Evolutionary conservation across 2,797 vertebrate genomes (phyloP).

Genomic region (Melanotaenia pygmaea): DNA sequence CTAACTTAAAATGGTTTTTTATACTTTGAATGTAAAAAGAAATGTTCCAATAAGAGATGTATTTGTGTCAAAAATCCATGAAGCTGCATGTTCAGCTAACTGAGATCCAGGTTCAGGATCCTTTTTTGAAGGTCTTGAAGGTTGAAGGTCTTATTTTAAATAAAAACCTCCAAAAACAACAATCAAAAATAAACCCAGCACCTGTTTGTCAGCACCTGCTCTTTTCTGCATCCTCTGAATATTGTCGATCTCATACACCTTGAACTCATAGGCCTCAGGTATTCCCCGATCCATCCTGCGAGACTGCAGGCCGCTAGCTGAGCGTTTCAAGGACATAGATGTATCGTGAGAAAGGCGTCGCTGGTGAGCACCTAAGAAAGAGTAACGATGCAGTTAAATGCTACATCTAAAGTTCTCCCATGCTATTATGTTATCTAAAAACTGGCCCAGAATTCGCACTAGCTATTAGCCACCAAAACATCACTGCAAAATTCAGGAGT

Average conservation of each 20-base stretch:
- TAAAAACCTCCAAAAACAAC: conserved; percentile 41
- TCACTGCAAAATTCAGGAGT: background rate
- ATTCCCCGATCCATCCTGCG: conserved; percentile 90
- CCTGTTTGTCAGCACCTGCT: conserved; percentile 87
- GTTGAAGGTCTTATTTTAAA: conserved; percentile 36
- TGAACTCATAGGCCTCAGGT: conserved; percentile 93
- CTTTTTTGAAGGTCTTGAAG: conserved; percentile 10
- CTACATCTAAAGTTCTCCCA: background rate
- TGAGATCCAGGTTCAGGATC: background rate
- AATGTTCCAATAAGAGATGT: background rate
- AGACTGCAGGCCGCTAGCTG: conserved; percentile 80
- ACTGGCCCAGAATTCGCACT: background rate
- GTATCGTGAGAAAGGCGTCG: conserved; percentile 87
- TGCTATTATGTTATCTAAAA: background rate
- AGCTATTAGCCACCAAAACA: background rate
- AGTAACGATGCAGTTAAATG: conserved; percentile 39
- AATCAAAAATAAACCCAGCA: conserved; percentile 72
- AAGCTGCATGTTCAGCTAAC: background rate
- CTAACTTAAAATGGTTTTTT: background rate
- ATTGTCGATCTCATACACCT: conserved; percentile 95
- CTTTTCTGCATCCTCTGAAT: conserved; percentile 90
- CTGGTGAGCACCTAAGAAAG: conserved; percentile 85
- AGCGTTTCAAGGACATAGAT: conserved; percentile 83
- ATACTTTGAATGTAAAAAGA: background rate
- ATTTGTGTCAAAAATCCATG: background rate